Conservation (phyloP, 2,888 invertebrate species). For the Trissoscelio sp. region DNA sequence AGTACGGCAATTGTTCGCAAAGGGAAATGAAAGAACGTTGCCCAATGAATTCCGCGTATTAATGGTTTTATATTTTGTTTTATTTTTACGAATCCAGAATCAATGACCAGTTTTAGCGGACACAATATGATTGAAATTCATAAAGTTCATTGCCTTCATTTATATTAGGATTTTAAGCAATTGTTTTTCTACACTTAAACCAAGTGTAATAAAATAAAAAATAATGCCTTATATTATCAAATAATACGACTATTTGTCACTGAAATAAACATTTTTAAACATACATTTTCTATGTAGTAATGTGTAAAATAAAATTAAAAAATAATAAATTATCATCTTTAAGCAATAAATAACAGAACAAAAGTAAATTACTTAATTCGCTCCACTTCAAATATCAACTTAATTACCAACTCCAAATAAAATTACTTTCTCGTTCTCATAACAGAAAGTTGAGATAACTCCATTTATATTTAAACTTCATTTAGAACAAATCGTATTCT, state of each 20-base stretch:
- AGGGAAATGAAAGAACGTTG: constrained; percentile 15
- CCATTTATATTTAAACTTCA: constrained; percentile 21
- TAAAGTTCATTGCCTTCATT: neutral
- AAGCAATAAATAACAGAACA: no score
- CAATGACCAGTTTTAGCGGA: neutral
- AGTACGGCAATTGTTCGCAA: neutral
- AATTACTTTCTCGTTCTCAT: constrained; percentile 7
- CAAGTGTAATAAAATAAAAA: constrained; percentile 7
- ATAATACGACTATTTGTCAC: no score
- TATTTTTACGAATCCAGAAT: neutral
- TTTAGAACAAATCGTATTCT: constrained; percentile 8
- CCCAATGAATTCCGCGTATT: constrained; percentile 10
- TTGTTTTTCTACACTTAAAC: neutral
- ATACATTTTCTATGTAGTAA: no score
- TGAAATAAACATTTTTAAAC: no score
- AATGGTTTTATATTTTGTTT: constrained; percentile 8
- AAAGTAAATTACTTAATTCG: no score
- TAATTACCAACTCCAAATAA: neutral
- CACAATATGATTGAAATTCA: neutral
- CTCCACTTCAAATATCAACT: constrained; percentile 14
- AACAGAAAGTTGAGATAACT: constrained; percentile 18
- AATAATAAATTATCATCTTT: no score
- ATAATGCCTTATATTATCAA: no score
- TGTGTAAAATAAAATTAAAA: no score
- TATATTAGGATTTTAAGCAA: neutral